Evolutionary conservation across 2,888 invertebrate genomes (phyloP), one percentile per base, ranked within the genome.

Genomic region (Chrysina gloriosa): DNA sequence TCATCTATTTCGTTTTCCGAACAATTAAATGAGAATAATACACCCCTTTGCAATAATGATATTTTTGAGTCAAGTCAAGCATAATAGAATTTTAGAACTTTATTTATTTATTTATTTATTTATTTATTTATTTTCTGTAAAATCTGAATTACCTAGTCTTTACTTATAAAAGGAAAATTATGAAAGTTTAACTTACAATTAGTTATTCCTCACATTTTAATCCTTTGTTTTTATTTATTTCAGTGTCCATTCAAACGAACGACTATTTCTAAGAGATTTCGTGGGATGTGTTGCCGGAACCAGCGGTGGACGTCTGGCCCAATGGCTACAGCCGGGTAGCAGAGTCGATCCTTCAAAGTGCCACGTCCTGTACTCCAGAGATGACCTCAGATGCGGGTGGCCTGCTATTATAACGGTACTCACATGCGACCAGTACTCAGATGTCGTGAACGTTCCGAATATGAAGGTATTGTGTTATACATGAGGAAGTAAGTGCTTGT

Each of bases 241-340:
- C 81, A 94, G 94, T 77, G 90, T 89, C 73, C 92, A 94, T 78
- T 95, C 96, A 23, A 96, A 96, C 80, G 97, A 97, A 82, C 89
- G 95, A 3, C 90, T 95, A 71, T 98, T 98, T 82, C 88, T 98
- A 63, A 90, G 94, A 68, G 97, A 98, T 81, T 95, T 98, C 80
- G 95, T 98, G 56, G 88, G 90, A 29, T 95, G 96, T 66, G 90
- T 91, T 0, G 89, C 93, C 16, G 93, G 93, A 6, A 94, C 95
- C 1, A 90, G 91, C 77, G 98, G 98, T 0, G 97, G 96, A 2
- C 88, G 97, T 63, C 85, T 98, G 72, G 97, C 97, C 0, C 90
- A 94, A 79, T 98, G 98, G 97, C 84, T 98, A 66, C 95, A 97
- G 79, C 96, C 97, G 1, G 95, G 95, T 77, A 91, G 97, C 23